A percentile compares a stretch with the other conserved stretches of the same genome.
phyloP scores from a whole-genome alignment of 2,797 vertebrate genomes.

The Urosaurus nigricauda region DNA sequence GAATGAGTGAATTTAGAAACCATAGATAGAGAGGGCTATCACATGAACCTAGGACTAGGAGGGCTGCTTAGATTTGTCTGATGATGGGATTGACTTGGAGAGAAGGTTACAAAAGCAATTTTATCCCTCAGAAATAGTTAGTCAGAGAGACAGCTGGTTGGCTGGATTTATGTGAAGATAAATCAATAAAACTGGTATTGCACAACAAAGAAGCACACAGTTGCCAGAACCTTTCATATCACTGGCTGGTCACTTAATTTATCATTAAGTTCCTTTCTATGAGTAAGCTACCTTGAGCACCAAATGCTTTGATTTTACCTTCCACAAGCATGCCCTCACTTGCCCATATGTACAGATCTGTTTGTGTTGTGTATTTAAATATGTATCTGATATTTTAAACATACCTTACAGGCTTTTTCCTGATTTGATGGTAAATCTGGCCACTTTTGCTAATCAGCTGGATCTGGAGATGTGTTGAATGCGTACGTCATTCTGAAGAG shows the following conservation, averaged over 20 bases:
- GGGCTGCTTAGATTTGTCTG: neutral
- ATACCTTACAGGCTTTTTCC: neutral
- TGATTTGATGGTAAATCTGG: neutral
- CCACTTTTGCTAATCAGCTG: neutral
- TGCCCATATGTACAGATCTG: neutral
- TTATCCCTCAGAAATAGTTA: neutral
- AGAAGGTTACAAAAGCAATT: conserved; percentile 2
- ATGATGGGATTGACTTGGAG: neutral
- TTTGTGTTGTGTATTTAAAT: neutral
- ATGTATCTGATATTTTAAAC: neutral
- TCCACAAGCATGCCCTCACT: neutral
- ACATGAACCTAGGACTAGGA: neutral
- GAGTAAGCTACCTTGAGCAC: neutral
- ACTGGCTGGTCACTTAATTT: conserved; percentile 1
- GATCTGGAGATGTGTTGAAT: neutral
- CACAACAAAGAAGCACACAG: neutral
- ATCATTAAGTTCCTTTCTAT: neutral
- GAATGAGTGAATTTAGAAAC: no score
- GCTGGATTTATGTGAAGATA: conserved; percentile 16
- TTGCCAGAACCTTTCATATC: conserved; percentile 11
- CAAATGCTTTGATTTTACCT: neutral
- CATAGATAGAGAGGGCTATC: no score
- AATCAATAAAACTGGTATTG: conserved; percentile 2
- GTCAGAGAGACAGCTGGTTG: neutral
- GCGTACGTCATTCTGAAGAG: neutral